Conservation (phyloP, 1,140 invertebrate genomes). For the Drosophila paulistorum region DNA sequence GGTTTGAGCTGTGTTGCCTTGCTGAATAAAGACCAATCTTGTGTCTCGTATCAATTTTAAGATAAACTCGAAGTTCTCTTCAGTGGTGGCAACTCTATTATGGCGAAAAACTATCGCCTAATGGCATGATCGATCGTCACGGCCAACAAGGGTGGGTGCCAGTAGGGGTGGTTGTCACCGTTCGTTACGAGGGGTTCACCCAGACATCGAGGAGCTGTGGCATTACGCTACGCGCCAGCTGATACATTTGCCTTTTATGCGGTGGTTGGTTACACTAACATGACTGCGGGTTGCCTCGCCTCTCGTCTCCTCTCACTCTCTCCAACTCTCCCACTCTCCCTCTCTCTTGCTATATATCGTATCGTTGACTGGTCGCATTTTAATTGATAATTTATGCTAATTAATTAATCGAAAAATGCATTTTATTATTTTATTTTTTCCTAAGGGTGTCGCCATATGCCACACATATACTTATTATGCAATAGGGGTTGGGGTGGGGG, state of each 20-base stretch:
- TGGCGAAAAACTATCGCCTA: too few relatives aligned
- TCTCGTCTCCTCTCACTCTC: neutral
- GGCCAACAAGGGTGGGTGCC: neutral
- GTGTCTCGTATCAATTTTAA: too few relatives aligned
- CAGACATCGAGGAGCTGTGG: neutral
- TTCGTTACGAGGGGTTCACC: neutral
- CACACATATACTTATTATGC: neutral
- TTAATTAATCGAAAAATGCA: constrained; percentile 59
- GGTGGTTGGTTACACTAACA: constrained; percentile 15
- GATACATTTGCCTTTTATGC: constrained; percentile 11
- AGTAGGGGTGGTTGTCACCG: neutral
- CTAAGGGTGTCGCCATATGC: constrained; percentile 3
- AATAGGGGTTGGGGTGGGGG: neutral
- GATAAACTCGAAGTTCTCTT: too few relatives aligned
- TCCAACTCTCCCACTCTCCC: neutral
- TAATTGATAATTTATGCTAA: constrained; percentile 76
- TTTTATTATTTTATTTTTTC: neutral
- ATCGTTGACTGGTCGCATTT: constrained; percentile 57
- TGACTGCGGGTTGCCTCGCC: constrained; percentile 1
- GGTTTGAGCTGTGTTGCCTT: too few relatives aligned
- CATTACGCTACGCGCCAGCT: neutral
- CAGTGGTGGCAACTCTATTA: too few relatives aligned
- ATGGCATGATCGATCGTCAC: too few relatives aligned
- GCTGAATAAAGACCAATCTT: too few relatives aligned
- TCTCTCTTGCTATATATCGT: constrained; percentile 12